Evolutionary conservation across 2,113 vertebrate species (phyloP), one percentile per base, ranked within the genome.

Genomic region (Seriola dumerili): DNA sequence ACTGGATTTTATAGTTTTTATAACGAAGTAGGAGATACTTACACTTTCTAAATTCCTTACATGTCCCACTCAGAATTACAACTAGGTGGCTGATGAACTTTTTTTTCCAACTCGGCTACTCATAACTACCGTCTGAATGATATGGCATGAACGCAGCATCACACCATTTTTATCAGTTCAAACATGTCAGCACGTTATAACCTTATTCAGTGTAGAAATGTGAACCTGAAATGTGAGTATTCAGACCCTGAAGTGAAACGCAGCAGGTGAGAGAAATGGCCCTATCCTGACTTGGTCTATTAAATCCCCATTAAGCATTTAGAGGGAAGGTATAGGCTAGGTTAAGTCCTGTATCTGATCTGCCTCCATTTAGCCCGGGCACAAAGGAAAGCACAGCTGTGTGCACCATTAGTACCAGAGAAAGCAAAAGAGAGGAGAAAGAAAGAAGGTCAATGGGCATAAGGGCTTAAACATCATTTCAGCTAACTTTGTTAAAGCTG

Each of bases 251-350:
- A 66, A 32, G 4, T 55, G 25, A 80, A 84, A 78, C 8, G 3
- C 29, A 81, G 55, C 55, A 80, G 42, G 57, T 76, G 67, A 80
- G 21, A 83, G 32, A 77, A 74, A 75, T 50, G 66, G 36, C 54
- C 5, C 16, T 48, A 2, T 21, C 21, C 23, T 48, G 57, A 50
- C 3, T n/a, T 17, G 76, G 44, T 71, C 66, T 57, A 76, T 74
- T 81, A 78, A 83, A 67, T 13, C 62, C 5, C 17, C 54, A 80
- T 72, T 46, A 58, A 21, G 32, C 54, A 64, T 81, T 76, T 42
- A 80, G 76, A 64, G 25, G 44, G 57, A 80, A 76, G 57, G 25
- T 21, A 14, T 10, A 17, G 54, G 65, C 55, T 55, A 38, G 32
- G 63, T n/a, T 44, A 4, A 84, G 48, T 16, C 58, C 1, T 66